phyloP scores from a whole-genome alignment of 2,113 vertebrate genomes.

The Bagarius yarrelli region DNA sequence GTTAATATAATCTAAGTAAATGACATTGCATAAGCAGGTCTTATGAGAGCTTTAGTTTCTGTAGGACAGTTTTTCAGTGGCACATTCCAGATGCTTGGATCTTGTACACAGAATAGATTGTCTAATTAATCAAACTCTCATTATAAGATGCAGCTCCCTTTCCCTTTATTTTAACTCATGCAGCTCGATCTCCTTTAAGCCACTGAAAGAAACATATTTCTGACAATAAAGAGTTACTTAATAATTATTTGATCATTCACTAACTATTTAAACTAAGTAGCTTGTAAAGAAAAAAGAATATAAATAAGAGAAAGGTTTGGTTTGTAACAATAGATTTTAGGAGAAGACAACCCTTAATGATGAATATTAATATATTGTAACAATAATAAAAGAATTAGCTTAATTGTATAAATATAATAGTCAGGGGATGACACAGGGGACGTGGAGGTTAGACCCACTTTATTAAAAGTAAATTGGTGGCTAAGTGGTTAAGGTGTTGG shows the following conservation, averaged over 20 bases:
- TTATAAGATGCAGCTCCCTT: not conserved
- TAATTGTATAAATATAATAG: too few species aligned
- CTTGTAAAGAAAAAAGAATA: too few species aligned
- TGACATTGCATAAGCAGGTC: not conserved
- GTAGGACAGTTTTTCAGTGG: not conserved
- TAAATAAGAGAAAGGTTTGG: too few species aligned
- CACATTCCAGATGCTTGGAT: not conserved
- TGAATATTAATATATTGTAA: too few species aligned
- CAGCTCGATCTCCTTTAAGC: not conserved
- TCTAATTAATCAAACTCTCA: slow-evolving; percentile 7
- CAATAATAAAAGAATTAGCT: too few species aligned
- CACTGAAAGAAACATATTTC: not conserved
- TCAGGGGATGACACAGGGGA: too few species aligned
- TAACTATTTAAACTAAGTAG: not conserved
- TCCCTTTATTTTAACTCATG: not conserved
- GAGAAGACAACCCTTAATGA: too few species aligned
- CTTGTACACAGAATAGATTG: not conserved
- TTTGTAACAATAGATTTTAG: too few species aligned
- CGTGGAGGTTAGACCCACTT: too few species aligned
- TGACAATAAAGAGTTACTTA: not conserved
- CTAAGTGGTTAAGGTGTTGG: too few species aligned
- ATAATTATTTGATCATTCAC: not conserved
- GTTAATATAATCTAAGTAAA: not conserved
- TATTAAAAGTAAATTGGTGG: too few species aligned
- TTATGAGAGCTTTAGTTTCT: not conserved